Base-by-base conservation (phyloP, 2,888 invertebrate genomes). In the Nymphalis c-album region DNA sequence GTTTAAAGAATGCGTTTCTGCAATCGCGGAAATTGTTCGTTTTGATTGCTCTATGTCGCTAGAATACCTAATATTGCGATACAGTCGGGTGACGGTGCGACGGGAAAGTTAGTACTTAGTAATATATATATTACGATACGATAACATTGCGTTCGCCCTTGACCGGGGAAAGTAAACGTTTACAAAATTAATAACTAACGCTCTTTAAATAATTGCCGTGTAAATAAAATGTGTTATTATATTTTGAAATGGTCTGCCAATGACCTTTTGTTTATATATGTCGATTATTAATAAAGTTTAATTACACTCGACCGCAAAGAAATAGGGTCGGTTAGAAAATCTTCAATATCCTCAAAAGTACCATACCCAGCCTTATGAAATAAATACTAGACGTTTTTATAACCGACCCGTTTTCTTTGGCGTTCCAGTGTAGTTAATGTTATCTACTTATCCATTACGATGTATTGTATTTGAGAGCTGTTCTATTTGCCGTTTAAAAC, bases 11-110 rank as follows among this genome's bases (percentile, higher is more conserved):
- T 70, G 64, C 48, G 48, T 26, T 60, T 55, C 35, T 55, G 70
- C 48, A 71, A 71, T 70, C 65, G 60, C 65, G 70, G 70, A 71
- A 71, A 63, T 60, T 63, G 57, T 60, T 65, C 50, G 10, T 65
- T 69, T 53, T 68, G 63, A 71, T 71, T 68, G 63, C 68, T 68
- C 53, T 65, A 40, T 59, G 53, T 60, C 67, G 62, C 62, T 68
- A 60, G 60, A 71, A 68, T 63, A 60, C 13, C 64, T 53, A 40
- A 53, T 57, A 53, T 70, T 67, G 64, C 64, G 61, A 58, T 62
- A 59, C 31, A 60, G 35, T 67, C 48, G 55, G 68, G 58, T 69
- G 68, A 48, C 65, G 61, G 65, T 20, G 35, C 60, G 60, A 60
- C 45, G 47, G 60, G 67, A 60, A 69, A 69, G 63, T 55, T 53